Percentiles rank a stretch among this genome's conserved stretches.
phyloP scores from a whole-genome alignment of 2,888 invertebrate species.

The Oegoconia quadripuncta region DNA sequence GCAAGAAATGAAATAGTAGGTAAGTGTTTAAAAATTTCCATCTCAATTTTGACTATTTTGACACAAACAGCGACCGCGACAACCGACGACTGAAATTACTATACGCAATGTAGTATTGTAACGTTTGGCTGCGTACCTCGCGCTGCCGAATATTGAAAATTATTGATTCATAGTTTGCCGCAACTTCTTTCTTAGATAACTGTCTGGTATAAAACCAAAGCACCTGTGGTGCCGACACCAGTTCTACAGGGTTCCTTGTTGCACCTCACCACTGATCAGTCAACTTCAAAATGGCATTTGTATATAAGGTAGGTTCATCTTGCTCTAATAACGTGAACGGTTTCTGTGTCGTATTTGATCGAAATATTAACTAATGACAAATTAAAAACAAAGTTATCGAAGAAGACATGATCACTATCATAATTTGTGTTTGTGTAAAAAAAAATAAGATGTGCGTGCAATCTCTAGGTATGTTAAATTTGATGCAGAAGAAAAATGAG shows the following conservation, averaged over 20 bases:
- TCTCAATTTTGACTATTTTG: background rate
- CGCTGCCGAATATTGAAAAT: conserved; percentile 63
- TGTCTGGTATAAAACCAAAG: conserved; percentile 65
- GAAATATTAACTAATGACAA: no score
- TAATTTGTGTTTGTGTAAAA: no score
- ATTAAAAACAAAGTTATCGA: no score
- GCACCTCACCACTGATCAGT: conserved; percentile 28
- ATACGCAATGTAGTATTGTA: conserved; percentile 49
- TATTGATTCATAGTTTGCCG: conserved; percentile 73
- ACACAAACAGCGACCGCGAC: background rate
- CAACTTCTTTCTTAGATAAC: conserved; percentile 61
- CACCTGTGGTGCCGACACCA: conserved; percentile 41
- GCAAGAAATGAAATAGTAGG: background rate
- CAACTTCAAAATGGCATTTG: conserved; percentile 57
- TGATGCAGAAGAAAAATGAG: no score
- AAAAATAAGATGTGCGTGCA: no score
- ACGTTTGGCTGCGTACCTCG: conserved; percentile 54
- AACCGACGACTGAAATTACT: conserved; percentile 20
- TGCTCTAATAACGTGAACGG: no score
- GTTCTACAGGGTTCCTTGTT: conserved; percentile 52
- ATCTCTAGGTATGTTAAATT: no score
- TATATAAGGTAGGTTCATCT: conserved; percentile 53
- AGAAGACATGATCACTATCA: no score
- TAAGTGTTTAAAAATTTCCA: background rate
- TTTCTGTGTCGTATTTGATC: no score